Percentiles rank a stretch among this genome's conserved stretches.
These are phyloP conservation scores for Chloropsis hardwickii DNA, from an alignment of 2,113 vertebrate species.

Conservation along the genomic window DNA sequence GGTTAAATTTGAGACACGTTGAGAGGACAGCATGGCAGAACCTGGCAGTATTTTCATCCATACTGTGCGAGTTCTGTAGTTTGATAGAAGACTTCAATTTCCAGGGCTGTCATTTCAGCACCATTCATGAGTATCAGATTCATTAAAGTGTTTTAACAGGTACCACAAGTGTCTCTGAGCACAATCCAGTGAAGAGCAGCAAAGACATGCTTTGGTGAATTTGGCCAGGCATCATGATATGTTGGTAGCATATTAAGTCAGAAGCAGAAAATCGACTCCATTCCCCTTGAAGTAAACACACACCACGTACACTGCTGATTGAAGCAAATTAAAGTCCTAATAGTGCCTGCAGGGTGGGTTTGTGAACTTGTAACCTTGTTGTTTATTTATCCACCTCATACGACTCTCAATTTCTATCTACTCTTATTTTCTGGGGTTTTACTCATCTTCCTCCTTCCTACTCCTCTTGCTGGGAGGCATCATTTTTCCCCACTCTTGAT, in stretches of 20 bases:
- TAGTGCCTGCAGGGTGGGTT: constrained; percentile 57
- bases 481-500: background rate
- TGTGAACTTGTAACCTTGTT: constrained; percentile 65
- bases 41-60: constrained; percentile 27
- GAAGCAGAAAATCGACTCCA: constrained; percentile 49
- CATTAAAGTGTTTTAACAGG: constrained; percentile 64
- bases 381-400: constrained; percentile 60
- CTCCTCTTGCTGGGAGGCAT: constrained; percentile 54
- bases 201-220: constrained; percentile 56
- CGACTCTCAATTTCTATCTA: constrained; percentile 3
- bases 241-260: constrained; percentile 42
- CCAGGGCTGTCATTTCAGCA: constrained; percentile 52
- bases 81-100: constrained; percentile 61
- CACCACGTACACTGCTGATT: constrained; percentile 9
- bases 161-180: constrained; percentile 54
- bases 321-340: constrained; percentile 67
- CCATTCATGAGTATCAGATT: constrained; percentile 58
- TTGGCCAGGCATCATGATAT: constrained; percentile 21
- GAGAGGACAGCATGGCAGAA: constrained; percentile 14
- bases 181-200: constrained; percentile 21
- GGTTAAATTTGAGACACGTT: constrained; percentile 13
- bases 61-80: background rate
- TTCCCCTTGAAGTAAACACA: constrained; percentile 40
- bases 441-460: constrained; percentile 11
- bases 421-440: constrained; percentile 42